phyloP scores from a whole-genome alignment of 2,888 invertebrate genomes.

The Netelia melanura region DNA sequence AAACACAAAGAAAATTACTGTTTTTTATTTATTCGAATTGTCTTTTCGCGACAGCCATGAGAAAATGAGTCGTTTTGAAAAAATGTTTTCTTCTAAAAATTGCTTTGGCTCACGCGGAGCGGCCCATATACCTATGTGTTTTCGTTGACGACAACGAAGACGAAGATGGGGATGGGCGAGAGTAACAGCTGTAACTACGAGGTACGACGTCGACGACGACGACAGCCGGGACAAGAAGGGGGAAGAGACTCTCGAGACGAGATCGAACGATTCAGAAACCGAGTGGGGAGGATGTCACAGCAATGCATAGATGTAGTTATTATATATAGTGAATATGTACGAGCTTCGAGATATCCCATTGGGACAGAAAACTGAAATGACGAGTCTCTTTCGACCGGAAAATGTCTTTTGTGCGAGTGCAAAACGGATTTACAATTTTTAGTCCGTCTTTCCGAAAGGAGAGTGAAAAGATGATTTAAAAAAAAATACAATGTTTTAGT shows the following conservation, averaged over 20 bases:
- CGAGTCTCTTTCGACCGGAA: background rate
- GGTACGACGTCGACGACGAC: constrained; percentile 48
- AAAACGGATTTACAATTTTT: background rate
- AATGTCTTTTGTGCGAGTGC: constrained; percentile 3
- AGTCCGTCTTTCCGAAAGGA: background rate
- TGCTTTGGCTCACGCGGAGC: background rate
- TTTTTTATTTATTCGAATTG: background rate
- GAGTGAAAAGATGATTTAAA: background rate
- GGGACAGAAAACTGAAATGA: background rate
- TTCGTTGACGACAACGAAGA: constrained; percentile 59
- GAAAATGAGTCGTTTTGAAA: background rate
- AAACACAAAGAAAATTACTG: too few relatives aligned
- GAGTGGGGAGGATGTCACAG: constrained; percentile 45
- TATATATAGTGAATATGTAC: constrained; percentile 3
- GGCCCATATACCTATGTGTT: constrained; percentile 21
- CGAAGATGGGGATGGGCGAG: constrained; percentile 27
- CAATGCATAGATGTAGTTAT: constrained; percentile 12
- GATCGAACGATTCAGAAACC: constrained; percentile 53
- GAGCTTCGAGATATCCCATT: constrained; percentile 6
- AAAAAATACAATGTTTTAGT: too few relatives aligned
- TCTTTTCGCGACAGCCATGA: background rate
- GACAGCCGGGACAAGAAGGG: constrained; percentile 4
- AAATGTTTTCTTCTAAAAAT: background rate
- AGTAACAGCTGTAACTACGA: constrained; percentile 66
- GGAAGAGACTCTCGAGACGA: constrained; percentile 39